A percentile compares a stretch with the other conserved stretches of the same genome.
Evolutionary conservation across 1,140 invertebrate genomes (phyloP).

Genomic region (Stegodyphus dumicola): DNA sequence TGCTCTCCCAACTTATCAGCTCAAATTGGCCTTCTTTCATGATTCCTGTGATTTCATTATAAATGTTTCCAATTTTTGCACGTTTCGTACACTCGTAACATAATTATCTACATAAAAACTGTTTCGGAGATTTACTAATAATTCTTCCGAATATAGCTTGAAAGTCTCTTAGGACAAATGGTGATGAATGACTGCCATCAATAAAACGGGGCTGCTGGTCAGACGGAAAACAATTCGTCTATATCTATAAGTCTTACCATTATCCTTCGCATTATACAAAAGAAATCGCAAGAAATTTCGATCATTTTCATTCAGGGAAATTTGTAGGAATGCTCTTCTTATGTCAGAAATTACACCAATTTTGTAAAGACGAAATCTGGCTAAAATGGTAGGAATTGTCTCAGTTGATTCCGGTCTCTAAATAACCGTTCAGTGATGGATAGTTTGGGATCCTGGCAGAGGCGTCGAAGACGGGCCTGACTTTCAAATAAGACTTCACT

Average conservation of each 20-base stretch:
- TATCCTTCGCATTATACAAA: slow-evolving; percentile 2
- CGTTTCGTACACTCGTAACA: neutral
- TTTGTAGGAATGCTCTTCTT: slow-evolving; percentile 8
- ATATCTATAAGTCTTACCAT: neutral
- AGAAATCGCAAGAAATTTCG: slow-evolving; percentile 17
- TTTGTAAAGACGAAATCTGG: neutral
- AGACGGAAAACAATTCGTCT: slow-evolving; percentile 14
- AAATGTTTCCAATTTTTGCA: neutral
- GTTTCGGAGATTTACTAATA: slow-evolving; percentile 7
- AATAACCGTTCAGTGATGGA: slow-evolving; percentile 15
- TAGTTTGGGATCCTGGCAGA: slow-evolving; percentile 3
- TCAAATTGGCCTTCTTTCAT: slow-evolving; percentile 13
- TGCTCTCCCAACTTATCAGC: slow-evolving; percentile 6
- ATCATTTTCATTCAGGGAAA: slow-evolving; percentile 16
- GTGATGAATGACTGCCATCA: slow-evolving; percentile 6
- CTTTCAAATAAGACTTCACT: slow-evolving; percentile 10
- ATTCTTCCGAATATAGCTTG: slow-evolving; percentile 12
- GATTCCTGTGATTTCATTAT: neutral
- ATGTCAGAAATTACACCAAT: slow-evolving; percentile 36
- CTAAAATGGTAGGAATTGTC: slow-evolving; percentile 9
- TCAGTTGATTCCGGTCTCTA: slow-evolving; percentile 27
- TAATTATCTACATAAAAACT: slow-evolving; percentile 36
- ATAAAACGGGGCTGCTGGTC: neutral
- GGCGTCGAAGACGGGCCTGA: slow-evolving; percentile 19
- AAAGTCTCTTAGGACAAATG: neutral